Evolutionary conservation across 2,797 vertebrate species (phyloP), one percentile per base, ranked within the genome.

Genomic region (Natrix natrix): DNA sequence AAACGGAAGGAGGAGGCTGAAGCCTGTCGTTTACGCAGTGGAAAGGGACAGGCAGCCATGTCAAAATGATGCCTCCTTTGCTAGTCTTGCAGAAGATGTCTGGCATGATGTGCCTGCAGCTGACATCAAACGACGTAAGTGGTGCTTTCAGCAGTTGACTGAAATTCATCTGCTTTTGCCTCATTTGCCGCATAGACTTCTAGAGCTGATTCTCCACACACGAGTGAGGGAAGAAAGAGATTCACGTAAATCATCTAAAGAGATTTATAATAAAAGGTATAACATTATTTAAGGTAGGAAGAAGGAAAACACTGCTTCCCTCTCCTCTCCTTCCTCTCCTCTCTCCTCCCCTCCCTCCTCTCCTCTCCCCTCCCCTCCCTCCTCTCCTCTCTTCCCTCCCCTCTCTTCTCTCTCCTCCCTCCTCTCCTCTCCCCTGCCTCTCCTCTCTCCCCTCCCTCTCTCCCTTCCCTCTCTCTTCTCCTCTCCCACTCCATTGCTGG

Each of bases 11-110:
- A 95, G 94, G 32, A 1, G 96, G 74, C 43, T 94, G 95, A 93
- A 55, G 89, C 94, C 97, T 97, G 97, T 97, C 97, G 96, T 96
- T 97, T 28, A 95, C 95, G 95, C 95, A 61, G 96, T 88, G 96
- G 92, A 93, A 96, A 96, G 97, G 97, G 97, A 97, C 96, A 95
- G 93, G 95, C 95, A 92, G 94, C 96, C 89, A 93, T 97, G 97
- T 97, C 97, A 97, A 97, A 97, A 96, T 96, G 97, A 97, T 97
- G n/a, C 69, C 87, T 96, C 97, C 97, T 96, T 97, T 93, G 94
- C 96, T 94, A 97, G 97, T 93, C 97, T 97, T 96, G 96, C 96
- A 96, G 95, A 96, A 96, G 96, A 95, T 94, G 93, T 97, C 95
- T 96, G 97, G 93, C 26, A 95, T 95, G 97, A 96, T 96, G 97